Evolutionary conservation across 2,797 vertebrate species (phyloP).

Genomic region (Choloepus didactylus): DNA sequence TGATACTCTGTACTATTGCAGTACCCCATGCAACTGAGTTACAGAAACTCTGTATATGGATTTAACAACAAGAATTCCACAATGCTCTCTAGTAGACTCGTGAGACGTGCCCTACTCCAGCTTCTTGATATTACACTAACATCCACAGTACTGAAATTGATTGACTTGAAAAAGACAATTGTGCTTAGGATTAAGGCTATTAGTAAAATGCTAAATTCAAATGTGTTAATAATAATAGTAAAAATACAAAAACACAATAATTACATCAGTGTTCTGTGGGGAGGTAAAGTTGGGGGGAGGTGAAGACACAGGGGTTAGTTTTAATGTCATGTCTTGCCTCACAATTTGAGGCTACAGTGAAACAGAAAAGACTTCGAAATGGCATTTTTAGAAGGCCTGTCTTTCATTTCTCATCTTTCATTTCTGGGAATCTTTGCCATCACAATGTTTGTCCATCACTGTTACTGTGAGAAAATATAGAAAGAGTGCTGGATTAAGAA

Average conservation of each 20-base stretch:
- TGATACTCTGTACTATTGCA: slow-evolving; percentile 64
- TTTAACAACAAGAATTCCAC: slow-evolving; percentile 68
- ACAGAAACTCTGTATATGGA: slow-evolving; percentile 59
- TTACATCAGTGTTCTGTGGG: background rate
- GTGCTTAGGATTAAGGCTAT: background rate
- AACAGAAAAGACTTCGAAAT: background rate
- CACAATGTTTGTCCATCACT: background rate
- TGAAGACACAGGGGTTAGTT: background rate
- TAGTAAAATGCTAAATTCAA: slow-evolving; percentile 25
- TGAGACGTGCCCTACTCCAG: background rate
- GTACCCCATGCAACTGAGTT: background rate
- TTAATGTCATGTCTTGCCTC: background rate
- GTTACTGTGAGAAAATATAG: background rate
- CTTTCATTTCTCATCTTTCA: slow-evolving; percentile 17
- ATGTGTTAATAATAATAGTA: background rate
- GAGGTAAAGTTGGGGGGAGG: background rate
- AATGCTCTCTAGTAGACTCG: slow-evolving; percentile 44
- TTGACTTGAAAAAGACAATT: background rate
- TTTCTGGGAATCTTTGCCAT: background rate
- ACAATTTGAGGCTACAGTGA: background rate
- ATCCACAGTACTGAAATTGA: background rate
- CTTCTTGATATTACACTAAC: background rate
- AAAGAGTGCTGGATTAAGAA: background rate
- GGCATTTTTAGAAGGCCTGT: background rate
- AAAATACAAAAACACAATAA: background rate